Evolutionary conservation across 2,113 vertebrate species (phyloP), one percentile per base, ranked within the genome.

Genomic region (Lycaon pictus): DNA sequence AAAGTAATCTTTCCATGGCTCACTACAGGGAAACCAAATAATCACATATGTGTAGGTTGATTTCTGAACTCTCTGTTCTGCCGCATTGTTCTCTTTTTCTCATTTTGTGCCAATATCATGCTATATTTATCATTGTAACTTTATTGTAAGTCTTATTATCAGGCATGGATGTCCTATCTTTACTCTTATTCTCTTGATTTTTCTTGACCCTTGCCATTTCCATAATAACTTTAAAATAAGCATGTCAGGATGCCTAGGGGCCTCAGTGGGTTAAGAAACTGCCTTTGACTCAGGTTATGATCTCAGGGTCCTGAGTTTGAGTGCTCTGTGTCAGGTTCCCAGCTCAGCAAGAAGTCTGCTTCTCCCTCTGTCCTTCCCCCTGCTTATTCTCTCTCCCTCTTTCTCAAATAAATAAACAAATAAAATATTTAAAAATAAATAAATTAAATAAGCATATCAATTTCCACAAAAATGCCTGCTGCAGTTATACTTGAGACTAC

Each of bases 51-150:
- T 23, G 16, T 27, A 10, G 5, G 85, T 79, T 1, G 1, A 10
- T 77, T 96, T 92, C 53, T 55, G 25, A 93, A 93, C 48, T 84
- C 25, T 71, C 15, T 69, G 12, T 85, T 88, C 56, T 80, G 32
- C 11, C 35, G 11, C 43, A 86, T 81, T 76, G 11, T 3, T 84
- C 51, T 95, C 53, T 56, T 89, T 74, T 25, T 60, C 23, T 95
- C 84, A 89, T 51, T 89, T 89, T 84, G 60, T 93, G 32, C 62
- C 62, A 81, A n/a, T 48, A 29, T 55, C 53, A 62, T 90, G 16
- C 35, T 55, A 55, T 53, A 7, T 43, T 69, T 69, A 67, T 48
- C 76, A 35, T 22, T 88, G 11, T 69, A 77, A 83, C 43, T 90
- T 63, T 69, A 56, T 72, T 16, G 19, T 37, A 56, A 93, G 32